Percentiles rank a stretch among this genome's conserved stretches.
These are phyloP conservation scores for Drosophila arizonae DNA, from an alignment of 1,140 invertebrate genomes.

Conservation along the genomic window DNA sequence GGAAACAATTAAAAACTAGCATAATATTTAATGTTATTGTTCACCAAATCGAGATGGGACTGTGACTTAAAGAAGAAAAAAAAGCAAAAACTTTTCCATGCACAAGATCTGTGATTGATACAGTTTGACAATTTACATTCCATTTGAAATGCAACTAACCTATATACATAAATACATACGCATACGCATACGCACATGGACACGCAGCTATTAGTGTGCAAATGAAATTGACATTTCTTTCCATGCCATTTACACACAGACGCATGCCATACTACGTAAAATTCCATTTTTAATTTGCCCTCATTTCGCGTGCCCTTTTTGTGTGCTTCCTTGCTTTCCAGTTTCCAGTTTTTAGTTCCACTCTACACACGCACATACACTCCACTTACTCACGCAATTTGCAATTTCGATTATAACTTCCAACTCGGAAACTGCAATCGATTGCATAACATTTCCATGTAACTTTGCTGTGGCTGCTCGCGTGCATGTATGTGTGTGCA, in stretches of 20 bases:
- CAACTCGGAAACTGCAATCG: constrained; percentile 41
- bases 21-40: background rate
- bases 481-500: constrained; percentile 4
- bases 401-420: constrained; percentile 46
- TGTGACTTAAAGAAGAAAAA: background rate
- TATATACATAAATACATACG: constrained; percentile 39
- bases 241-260: constrained; percentile 4
- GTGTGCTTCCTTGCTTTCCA: constrained; percentile 13
- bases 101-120: constrained; percentile 17
- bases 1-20: background rate
- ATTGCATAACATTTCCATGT: constrained; percentile 43
- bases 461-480: background rate
- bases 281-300: constrained; percentile 22
- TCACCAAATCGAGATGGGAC: background rate
- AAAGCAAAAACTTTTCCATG: constrained; percentile 2
- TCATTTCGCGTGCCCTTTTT: constrained; percentile 37
- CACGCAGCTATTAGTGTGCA: constrained; percentile 11
- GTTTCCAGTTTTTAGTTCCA: constrained; percentile 6
- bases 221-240: constrained; percentile 35
- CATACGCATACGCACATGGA: background rate
- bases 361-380: constrained; percentile 6
- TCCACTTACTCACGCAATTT: constrained; percentile 31
- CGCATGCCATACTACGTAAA: background rate
- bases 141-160: constrained; percentile 37
- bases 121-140: constrained; percentile 31